Evolutionary conservation across 2,113 vertebrate species (phyloP).

Genomic region (Melanocharis versteri): DNA sequence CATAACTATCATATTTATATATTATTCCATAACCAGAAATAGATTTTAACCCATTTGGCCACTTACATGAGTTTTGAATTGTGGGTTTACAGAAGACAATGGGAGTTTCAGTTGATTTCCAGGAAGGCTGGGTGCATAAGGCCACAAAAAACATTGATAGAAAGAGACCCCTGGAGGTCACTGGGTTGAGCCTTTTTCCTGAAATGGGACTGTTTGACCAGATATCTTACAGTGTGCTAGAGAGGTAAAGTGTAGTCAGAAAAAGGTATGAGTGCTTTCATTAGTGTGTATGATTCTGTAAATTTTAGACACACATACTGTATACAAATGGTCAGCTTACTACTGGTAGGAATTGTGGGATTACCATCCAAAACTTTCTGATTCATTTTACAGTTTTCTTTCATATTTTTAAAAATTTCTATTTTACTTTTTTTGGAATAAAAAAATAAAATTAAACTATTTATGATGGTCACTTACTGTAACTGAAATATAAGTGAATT

Average conservation of each 20-base stretch:
- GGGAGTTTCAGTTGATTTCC: background rate
- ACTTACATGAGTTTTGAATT: background rate
- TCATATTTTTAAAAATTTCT: background rate
- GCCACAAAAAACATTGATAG: background rate
- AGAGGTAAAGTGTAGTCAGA: background rate
- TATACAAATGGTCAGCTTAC: background rate
- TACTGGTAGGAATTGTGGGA: background rate
- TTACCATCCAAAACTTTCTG: background rate
- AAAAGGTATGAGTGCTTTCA: background rate
- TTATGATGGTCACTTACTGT: background rate
- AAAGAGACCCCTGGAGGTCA: background rate
- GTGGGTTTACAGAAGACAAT: background rate
- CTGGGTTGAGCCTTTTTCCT: rapidly evolving
- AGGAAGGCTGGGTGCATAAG: background rate
- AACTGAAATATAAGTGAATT: background rate
- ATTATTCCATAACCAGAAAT: background rate
- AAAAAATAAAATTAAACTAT: background rate
- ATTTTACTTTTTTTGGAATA: background rate
- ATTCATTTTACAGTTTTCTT: background rate
- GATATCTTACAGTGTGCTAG: background rate
- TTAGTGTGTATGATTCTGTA: background rate
- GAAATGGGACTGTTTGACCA: background rate
- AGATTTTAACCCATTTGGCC: background rate
- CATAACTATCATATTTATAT: background rate
- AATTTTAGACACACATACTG: background rate